Evolutionary conservation across 2,113 vertebrate genomes (phyloP).

Genomic region (Podocnemis expansa): DNA sequence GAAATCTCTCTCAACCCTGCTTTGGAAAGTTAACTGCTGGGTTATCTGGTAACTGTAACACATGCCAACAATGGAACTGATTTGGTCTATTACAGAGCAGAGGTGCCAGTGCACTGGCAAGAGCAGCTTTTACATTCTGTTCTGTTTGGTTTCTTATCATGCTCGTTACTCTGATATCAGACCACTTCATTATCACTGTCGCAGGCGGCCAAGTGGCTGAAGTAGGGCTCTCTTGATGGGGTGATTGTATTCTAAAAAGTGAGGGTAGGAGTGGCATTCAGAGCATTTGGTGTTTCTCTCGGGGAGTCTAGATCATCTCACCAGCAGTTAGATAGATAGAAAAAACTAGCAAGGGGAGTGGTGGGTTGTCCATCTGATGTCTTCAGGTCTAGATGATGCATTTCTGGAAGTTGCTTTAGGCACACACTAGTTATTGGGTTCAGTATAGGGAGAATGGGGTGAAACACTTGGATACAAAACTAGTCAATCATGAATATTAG

Average conservation of each 20-base stretch:
- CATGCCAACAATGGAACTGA: neutral
- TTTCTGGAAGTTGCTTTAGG: neutral
- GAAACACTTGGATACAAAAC: neutral
- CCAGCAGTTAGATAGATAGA: neutral
- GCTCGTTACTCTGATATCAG: neutral
- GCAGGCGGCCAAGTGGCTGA: accelerated
- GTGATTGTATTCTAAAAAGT: accelerated
- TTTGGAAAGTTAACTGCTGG: neutral
- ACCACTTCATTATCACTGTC: neutral
- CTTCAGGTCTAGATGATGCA: accelerated
- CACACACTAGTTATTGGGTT: neutral
- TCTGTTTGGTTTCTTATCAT: neutral
- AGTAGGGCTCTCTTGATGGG: accelerated
- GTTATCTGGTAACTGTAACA: neutral
- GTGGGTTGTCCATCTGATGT: accelerated
- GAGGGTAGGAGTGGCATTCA: neutral
- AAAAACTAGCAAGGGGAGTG: neutral
- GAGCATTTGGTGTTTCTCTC: neutral
- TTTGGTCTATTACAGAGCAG: neutral
- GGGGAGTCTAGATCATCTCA: accelerated
- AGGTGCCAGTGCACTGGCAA: neutral
- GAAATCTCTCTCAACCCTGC: neutral
- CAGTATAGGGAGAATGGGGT: neutral
- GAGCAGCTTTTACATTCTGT: neutral
- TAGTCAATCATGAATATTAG: too few relatives aligned